Base-by-base conservation (phyloP, 2,888 invertebrate species). In the Arctia plantaginis region DNA sequence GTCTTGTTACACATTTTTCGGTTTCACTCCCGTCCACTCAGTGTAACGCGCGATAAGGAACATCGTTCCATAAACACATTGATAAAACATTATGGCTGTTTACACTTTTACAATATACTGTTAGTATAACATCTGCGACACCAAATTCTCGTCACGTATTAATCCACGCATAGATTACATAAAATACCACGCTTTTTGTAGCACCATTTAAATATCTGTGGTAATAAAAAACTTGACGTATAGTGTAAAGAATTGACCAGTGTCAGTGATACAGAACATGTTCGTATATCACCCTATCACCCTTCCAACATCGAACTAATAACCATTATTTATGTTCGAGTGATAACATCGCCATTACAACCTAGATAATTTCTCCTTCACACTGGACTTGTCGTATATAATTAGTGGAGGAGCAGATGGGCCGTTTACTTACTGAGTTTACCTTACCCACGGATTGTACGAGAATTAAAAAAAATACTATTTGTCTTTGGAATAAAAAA, bases 341-440 rank as follows among this genome's bases (percentile, higher is more conserved):
- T 51, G 81, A 81, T 81, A 81, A 73, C 75, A 81, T 81, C 81
- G 20, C 27, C 55, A 65, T 47, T 35, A 13, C 18, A 39, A 66
- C 74, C 81, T 80, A 78, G 76, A 78, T 83, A 83, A 81, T 83
- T 78, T 81, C 76, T 8, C 30, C 20, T 72, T 72, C 72, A 72
- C 72, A 66, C 72, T 47, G 47, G 51, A 44, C 33, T 30, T 59
- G 72, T 44, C 67, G 67, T 30, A 20, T 33, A 47, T 67, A 67
- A 67, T 72, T 67, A 67, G 55, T 72, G 8, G 39, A 20, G 27
- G 18, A 44, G 59, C 72, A 67, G 39, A 72, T 72, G 72, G 65
- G 62, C 20, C 18, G 27, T 67, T 20, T 27, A 67, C 20, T 20
- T 27, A 67, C 20, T 1, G 23, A 33, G 20, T 12, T 67, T 67